A percentile compares a stretch with the other conserved stretches of the same genome.
These are phyloP conservation scores for Sceliomorpha sp. DNA, from an alignment of 2,888 invertebrate genomes.

Conservation along the genomic window DNA sequence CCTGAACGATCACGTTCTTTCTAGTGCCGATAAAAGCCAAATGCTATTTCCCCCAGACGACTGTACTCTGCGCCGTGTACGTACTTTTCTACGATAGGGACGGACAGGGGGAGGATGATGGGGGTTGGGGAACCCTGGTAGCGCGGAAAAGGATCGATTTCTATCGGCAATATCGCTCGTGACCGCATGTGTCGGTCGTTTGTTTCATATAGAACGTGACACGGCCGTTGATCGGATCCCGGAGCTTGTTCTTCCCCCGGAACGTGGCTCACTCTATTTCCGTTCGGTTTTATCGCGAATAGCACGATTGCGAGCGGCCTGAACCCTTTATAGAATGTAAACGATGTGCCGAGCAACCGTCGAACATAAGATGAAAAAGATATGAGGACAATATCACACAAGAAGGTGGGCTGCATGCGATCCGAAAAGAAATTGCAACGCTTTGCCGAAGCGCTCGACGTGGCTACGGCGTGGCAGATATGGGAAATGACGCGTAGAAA, in stretches of 20 bases:
- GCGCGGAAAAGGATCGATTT: constrained; percentile 42
- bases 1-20: constrained; percentile 42
- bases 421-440: constrained; percentile 8
- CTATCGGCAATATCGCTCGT: constrained; percentile 50
- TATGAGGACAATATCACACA: constrained; percentile 13
- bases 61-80: constrained; percentile 31
- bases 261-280: constrained; percentile 51
- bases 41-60: constrained; percentile 41
- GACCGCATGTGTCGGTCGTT: constrained; percentile 53
- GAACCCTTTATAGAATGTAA: constrained; percentile 50
- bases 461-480: too few species aligned
- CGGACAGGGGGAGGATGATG: constrained; percentile 19
- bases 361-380: constrained; percentile 14
- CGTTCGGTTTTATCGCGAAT: constrained; percentile 45
- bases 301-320: constrained; percentile 33
- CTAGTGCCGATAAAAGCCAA: constrained; percentile 51
- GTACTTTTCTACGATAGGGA: constrained; percentile 40
- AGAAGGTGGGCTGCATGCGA: constrained; percentile 4
- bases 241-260: constrained; percentile 34
- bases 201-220: constrained; percentile 53
- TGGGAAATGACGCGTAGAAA: too few species aligned
- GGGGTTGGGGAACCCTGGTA: constrained; percentile 20
- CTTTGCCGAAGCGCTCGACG: too few species aligned
- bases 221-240: constrained; percentile 46
- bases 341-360: constrained; percentile 36